A percentile compares a stretch with the other conserved stretches of the same genome.
phyloP scores from a whole-genome alignment of 2,113 vertebrate species.

The Castor canadensis region DNA sequence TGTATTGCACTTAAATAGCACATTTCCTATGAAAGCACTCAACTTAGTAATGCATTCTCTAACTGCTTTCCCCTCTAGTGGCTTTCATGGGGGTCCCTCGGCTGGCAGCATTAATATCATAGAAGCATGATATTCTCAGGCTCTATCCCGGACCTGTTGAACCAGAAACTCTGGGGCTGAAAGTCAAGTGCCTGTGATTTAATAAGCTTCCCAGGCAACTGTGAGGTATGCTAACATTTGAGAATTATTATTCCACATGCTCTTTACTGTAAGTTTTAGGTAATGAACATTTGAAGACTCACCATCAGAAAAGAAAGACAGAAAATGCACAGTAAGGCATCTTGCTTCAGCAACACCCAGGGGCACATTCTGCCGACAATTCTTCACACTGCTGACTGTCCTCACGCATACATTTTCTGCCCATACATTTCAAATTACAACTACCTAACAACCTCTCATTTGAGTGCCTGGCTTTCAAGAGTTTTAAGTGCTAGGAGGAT shows the following conservation, averaged over 20 bases:
- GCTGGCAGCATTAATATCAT: too few species aligned
- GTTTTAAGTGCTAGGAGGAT: neutral
- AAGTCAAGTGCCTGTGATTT: neutral
- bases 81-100: neutral
- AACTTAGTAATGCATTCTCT: neutral
- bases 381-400: neutral
- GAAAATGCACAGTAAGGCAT: neutral
- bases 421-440: constrained; percentile 40
- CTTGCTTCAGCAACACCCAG: neutral
- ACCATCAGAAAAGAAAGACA: neutral
- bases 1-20: neutral
- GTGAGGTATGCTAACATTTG: neutral
- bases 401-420: constrained; percentile 19
- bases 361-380: neutral
- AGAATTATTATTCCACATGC: neutral
- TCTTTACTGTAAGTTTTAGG: neutral
- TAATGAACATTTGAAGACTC: neutral
- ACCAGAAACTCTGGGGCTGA: neutral
- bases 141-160: accelerated
- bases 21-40: neutral
- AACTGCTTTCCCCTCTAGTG: neutral
- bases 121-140: neutral
- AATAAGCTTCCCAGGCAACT: neutral
- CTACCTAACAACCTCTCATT: constrained; percentile 11
- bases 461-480: neutral